Evolutionary conservation across 2,888 invertebrate genomes (phyloP), one percentile per base, ranked within the genome.

Genomic region (Caradrina clavipalpis): DNA sequence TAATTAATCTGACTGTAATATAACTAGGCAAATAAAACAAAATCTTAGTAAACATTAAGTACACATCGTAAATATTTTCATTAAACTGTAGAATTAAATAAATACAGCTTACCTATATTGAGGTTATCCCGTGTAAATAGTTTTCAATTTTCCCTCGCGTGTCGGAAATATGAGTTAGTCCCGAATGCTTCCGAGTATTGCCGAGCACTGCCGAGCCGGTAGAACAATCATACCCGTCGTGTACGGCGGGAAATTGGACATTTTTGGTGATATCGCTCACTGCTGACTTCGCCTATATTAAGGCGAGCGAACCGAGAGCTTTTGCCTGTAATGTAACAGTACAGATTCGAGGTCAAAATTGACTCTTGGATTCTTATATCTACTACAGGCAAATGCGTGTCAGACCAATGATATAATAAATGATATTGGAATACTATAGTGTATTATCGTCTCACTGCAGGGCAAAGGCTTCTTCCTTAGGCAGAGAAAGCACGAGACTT

Each of bases 81-180:
- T 42, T 39, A 10, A 51, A 1, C 39, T 15, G 15, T 19, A 65
- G 21, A 47, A 53, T 61, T 47, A 51, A 61, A 76, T 76, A 76
- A 65, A 76, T 61, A 70, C 19, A 22, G 49, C 50, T 26, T 26
- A 58, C n/a, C n/a, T 65, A 22, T 61, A 21, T 76, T 75, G 49
- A 39, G 47, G 22, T 19, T 47, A 19, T 57, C 54, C 47, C 31
- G 51, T 70, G 70, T 58, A 76, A 65, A 76, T 55, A 58, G 39
- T 17, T 39, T 49, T 21, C 42, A 31, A n/a, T 65, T 65, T 65
- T 19, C 50, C 51, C 11, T 54, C 21, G 11, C 39, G 50, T 35
- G 22, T 54, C 17, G 31, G 15, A 51, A 58, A 61, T 26, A 10
- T 54, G 21, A n/a, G 26, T 5, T 31, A 22, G 31, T 45, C 15